These are phyloP conservation scores for Mola mola DNA, from an alignment of 2,113 vertebrate species.

Conservation along the genomic window DNA sequence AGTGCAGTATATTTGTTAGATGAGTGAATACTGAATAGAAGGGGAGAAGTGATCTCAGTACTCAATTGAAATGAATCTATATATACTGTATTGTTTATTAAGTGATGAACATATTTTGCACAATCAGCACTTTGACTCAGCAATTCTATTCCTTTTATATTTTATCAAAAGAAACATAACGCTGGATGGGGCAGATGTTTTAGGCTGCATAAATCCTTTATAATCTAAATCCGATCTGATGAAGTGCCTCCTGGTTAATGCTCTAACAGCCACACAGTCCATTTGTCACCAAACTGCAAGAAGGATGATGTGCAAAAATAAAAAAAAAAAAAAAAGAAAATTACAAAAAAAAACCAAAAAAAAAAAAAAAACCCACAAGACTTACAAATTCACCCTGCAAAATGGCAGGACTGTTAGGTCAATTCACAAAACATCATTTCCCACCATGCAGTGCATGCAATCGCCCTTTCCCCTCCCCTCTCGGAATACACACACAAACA, in stretches of 20 bases:
- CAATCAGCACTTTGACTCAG: neutral
- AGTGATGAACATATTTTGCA: neutral
- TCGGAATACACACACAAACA: slow-evolving; percentile 53
- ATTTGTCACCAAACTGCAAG: slow-evolving; percentile 1
- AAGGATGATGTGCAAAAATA: slow-evolving; percentile 4
- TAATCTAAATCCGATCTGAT: slow-evolving; percentile 66
- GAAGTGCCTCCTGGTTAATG: slow-evolving; percentile 46
- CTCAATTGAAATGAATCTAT: neutral
- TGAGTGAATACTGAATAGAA: neutral
- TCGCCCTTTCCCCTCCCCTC: slow-evolving; percentile 37
- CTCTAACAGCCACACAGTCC: slow-evolving; percentile 13
- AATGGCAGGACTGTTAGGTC: slow-evolving; percentile 71
- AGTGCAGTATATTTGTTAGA: no score
- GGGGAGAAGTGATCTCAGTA: neutral
- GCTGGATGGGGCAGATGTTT: slow-evolving; percentile 56
- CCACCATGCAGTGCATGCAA: slow-evolving; percentile 70
- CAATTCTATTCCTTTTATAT: neutral
- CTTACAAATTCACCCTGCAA: slow-evolving; percentile 47
- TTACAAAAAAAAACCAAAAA: neutral
- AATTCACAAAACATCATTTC: slow-evolving; percentile 64
- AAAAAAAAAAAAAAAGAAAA: neutral
- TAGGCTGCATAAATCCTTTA: slow-evolving; percentile 66
- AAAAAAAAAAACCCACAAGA: neutral
- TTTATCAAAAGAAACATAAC: slow-evolving; percentile 9
- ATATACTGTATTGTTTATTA: neutral